Evolutionary conservation across 2,888 invertebrate genomes (phyloP).

Genomic region (Chymomyza procnemis): DNA sequence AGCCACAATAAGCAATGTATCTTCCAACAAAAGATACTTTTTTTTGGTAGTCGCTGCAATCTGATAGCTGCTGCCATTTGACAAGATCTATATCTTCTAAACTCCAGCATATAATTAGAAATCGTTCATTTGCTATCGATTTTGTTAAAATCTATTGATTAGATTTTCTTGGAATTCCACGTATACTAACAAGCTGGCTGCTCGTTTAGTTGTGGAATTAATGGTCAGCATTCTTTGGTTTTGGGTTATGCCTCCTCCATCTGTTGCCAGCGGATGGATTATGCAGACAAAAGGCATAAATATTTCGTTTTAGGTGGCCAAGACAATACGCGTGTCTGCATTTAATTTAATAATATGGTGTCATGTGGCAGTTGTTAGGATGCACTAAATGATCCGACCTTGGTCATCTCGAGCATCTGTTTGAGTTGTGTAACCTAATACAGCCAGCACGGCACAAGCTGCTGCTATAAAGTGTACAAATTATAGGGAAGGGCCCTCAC

Average conservation of each 20-base stretch:
- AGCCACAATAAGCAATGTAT: slow-evolving; percentile 3
- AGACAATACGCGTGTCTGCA: slow-evolving; percentile 58
- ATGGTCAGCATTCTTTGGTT: slow-evolving; percentile 41
- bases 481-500: slow-evolving; percentile 36
- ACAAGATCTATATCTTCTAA: slow-evolving; percentile 17
- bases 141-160: slow-evolving; percentile 56
- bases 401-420: slow-evolving; percentile 47
- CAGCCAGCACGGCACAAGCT: slow-evolving; percentile 39
- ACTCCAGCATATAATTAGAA: slow-evolving; percentile 56
- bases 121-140: slow-evolving; percentile 55
- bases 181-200: slow-evolving; percentile 39
- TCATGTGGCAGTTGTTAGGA: slow-evolving; percentile 71
- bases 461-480: slow-evolving; percentile 15
- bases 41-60: slow-evolving; percentile 8
- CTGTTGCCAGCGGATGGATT: slow-evolving; percentile 51
- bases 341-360: slow-evolving; percentile 71
- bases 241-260: slow-evolving; percentile 29
- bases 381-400: slow-evolving; percentile 63
- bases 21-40: slow-evolving; percentile 38
- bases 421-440: slow-evolving; percentile 60
- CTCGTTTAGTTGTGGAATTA: slow-evolving; percentile 54
- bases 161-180: slow-evolving; percentile 43
- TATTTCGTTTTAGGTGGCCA: slow-evolving; percentile 51
- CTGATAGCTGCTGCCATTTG: slow-evolving; percentile 46
- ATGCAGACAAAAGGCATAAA: slow-evolving; percentile 22